These are phyloP conservation scores for Resseliella maxima DNA, from an alignment of 2,888 invertebrate genomes.

Conservation along the genomic window DNA sequence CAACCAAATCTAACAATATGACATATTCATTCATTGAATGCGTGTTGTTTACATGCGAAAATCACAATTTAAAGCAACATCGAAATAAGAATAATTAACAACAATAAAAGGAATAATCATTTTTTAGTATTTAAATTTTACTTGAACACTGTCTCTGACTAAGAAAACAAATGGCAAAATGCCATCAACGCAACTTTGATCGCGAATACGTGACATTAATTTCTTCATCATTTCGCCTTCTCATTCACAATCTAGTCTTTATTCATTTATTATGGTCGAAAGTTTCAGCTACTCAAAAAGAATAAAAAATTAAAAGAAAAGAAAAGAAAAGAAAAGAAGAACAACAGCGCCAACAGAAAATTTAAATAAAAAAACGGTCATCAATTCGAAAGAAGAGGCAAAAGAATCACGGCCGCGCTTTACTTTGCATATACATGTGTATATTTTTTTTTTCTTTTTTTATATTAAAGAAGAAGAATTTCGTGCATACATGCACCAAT, in stretches of 20 bases:
- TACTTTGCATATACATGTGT: neutral
- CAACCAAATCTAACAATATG: neutral
- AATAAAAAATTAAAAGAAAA: neutral
- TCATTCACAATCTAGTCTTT: neutral
- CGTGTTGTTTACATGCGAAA: neutral
- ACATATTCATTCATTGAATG: neutral
- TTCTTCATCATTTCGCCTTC: neutral
- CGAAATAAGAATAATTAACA: neutral
- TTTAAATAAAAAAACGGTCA: neutral
- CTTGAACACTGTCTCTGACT: neutral
- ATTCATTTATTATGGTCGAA: neutral
- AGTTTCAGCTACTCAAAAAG: slow-evolving; percentile 4
- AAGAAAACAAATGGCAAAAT: neutral
- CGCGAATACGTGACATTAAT: slow-evolving; percentile 22
- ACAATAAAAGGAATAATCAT: slow-evolving; percentile 16
- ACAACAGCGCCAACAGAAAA: neutral
- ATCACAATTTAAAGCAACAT: neutral
- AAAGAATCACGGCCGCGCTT: neutral
- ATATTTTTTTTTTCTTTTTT: neutral
- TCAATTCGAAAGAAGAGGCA: neutral
- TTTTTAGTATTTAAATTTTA: slow-evolving; percentile 27
- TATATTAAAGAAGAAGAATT: too few species aligned
- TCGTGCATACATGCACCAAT: neutral
- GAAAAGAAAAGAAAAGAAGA: neutral
- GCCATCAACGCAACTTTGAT: neutral